Conservation (phyloP, 2,888 invertebrate species). For the Boloria selene region DNA sequence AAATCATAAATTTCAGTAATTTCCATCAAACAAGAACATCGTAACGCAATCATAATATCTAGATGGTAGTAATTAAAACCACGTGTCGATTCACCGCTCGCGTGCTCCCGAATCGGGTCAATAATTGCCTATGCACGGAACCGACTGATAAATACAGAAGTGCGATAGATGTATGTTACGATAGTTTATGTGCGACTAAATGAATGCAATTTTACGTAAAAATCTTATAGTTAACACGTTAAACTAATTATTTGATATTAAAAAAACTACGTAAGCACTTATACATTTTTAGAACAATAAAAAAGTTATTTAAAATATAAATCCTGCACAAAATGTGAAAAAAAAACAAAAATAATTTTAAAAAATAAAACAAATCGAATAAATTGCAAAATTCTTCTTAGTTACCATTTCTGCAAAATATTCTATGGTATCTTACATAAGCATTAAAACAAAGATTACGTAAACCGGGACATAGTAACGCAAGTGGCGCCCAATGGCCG, state of each 20-base stretch:
- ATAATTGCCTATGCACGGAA: constrained; percentile 23
- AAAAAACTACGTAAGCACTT: too few relatives aligned
- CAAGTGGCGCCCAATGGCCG: constrained; percentile 35
- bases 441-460: constrained; percentile 23
- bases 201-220: neutral
- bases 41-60: constrained; percentile 26
- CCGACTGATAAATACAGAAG: constrained; percentile 1
- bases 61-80: constrained; percentile 29
- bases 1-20: constrained; percentile 15
- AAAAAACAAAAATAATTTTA: too few relatives aligned
- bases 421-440: constrained; percentile 15
- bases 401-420: neutral
- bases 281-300: too few relatives aligned
- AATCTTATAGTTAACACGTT: neutral
- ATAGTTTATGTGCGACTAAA: neutral
- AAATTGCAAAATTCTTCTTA: too few relatives aligned
- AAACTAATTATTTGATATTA: too few relatives aligned
- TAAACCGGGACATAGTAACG: constrained; percentile 27
- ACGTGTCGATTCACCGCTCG: constrained; percentile 29
- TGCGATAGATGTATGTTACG: neutral
- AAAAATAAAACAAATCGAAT: too few relatives aligned
- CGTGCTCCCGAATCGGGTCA: constrained; percentile 32
- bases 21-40: constrained; percentile 11
- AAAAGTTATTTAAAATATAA: too few relatives aligned
- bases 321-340: too few relatives aligned